Base-by-base conservation (phyloP, 2,113 vertebrate species). In the Bubo bubo region DNA sequence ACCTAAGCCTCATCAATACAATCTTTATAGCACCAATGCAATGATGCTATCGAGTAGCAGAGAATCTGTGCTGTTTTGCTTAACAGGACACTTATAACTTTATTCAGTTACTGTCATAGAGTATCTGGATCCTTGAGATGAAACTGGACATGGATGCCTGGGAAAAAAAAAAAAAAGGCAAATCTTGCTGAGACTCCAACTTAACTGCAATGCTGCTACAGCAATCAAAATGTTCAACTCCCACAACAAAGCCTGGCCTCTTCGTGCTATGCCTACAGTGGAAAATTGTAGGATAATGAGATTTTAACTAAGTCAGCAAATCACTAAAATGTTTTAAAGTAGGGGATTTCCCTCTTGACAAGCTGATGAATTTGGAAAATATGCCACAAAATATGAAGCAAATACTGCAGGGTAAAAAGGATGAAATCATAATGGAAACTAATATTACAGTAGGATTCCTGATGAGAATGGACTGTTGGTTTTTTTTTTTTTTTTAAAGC, bases 251-350 rank as follows among this genome's bases (percentile, higher is more conserved):
- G 80, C 66, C 30, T 37, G 70, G 86, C 49, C 73, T 94, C 70
- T 86, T 73, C 26, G 4, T 59, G 82, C 56, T 95, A 62, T 22
- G 35, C 53, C 76, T 95, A 45, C 45, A 85, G 60, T 60, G 73
- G 80, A 79, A 91, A 95, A 75, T 16, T 89, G 88, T 56, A 87
- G 49, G 49, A 86, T 64, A 85, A 91, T 84, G 73, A 91, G 79
- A 95, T 81, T 87, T 86, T 75, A 93, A 79, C 19, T 17, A 73
- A 91, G 74, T 62, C 81, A 3, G 66, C 90, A 90, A 91, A 96
- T 93, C 67, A 91, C 79, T 56, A 43, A 43, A 39, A 68, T 67
- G 39, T 86, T 88, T 81, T 95, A 34, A 73, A 95, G 72, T 45
- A 80, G 64, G 39, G 90, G 43, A 68, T 58, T 79, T 95, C 28